Evolutionary conservation across 2,113 vertebrate genomes (phyloP), one percentile per base, ranked within the genome.

Genomic region (Synodontis membranacea): DNA sequence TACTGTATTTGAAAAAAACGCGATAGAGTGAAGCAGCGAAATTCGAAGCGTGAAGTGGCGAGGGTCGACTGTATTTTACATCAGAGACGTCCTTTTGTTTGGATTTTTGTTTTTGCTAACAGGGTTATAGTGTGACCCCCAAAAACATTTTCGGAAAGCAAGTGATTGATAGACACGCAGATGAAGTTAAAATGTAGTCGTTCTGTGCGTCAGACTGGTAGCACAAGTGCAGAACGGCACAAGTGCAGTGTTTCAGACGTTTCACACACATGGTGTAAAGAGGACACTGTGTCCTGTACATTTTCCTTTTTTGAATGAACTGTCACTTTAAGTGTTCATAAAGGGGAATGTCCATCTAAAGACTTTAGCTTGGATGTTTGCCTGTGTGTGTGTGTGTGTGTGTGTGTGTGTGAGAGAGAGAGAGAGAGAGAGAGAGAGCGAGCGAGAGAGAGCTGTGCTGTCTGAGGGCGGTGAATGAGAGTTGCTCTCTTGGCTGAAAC

Each of bases 391-490:
- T 50, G 75, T 78, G 75, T 54, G 17, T 44, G 42, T 56, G 78
- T 74, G 70, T 74, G 72, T 75, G 72, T 48, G 39, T 74, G 75
- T 34, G 80, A 9, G 54, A 9, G 56, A 4, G 56, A 11, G 48
- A 11, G 78, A 5, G 48, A 12, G 34, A 48, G 72, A 23, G 68
- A 72, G 34, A 72, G 68, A 39, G 68, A 72, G 68, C 48, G 42
- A 50, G 74, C 15, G 74, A 79, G 75, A 19, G 21, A 34, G n/a
- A 54, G n/a, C 17, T 79, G 10, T 79, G 37, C 39, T 82, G 80
- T 82, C 56, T 66, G 44, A 82, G 80, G 80, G 80, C 44, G 80
- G 56, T 82, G 80, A 82, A 82, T 82, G 25, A 80, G 78, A 80
- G 50, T 80, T 80, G 78, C 50, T 80, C 78, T 80, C 78, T 80